These are phyloP conservation scores for Leptopilina clavipes DNA, from an alignment of 1,140 invertebrate species.

Conservation along the genomic window DNA sequence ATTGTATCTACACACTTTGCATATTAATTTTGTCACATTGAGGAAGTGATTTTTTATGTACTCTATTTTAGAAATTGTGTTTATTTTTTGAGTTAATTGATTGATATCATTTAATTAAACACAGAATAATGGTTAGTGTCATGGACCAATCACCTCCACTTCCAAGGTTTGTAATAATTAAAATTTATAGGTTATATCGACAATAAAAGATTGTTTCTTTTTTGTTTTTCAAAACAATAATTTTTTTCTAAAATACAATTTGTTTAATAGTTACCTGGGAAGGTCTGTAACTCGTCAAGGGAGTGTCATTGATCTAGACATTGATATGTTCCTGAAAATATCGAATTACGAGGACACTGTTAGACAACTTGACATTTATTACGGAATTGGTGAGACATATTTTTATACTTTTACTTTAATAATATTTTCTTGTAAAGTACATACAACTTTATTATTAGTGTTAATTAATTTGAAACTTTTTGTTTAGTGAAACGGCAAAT, in stretches of 20 bases:
- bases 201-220: not conserved
- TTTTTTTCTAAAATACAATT: not conserved
- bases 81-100: not conserved
- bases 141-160: not conserved
- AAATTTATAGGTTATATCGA: not conserved
- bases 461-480: not conserved
- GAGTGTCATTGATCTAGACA: constrained; percentile 80
- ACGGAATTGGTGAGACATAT: constrained; percentile 88
- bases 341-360: constrained; percentile 94
- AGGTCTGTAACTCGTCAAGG: constrained; percentile 55
- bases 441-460: too few relatives aligned
- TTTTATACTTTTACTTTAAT: not conserved
- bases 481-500: constrained; percentile 94
- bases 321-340: constrained; percentile 86
- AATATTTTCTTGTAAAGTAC: too few relatives aligned
- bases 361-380: constrained; percentile 91
- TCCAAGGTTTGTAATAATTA: not conserved
- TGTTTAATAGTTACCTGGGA: not conserved
- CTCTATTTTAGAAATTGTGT: not conserved
- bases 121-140: not conserved
- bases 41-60: not conserved
- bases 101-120: not conserved
- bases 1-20: too few relatives aligned
- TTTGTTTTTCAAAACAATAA: not conserved
- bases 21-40: not conserved